Base-by-base conservation (phyloP, 2,888 invertebrate genomes). In the Lacanobia oleracea region DNA sequence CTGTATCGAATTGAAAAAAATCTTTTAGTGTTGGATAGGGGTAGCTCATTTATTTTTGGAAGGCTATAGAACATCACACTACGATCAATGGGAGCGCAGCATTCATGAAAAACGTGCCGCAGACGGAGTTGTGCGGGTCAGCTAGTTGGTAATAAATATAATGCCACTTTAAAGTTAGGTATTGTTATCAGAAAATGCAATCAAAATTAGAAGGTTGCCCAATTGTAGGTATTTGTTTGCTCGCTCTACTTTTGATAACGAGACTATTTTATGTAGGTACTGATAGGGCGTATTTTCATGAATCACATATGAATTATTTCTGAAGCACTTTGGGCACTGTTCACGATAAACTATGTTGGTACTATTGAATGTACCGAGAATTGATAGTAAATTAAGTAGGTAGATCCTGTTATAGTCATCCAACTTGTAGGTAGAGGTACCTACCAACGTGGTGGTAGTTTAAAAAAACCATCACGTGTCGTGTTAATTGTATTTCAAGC, bases 211-310 rank as follows among this genome's bases (percentile, higher is more conserved):
- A 88, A 86, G 88, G 89, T 92, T 92, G 87, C 89, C 87, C 87
- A 91, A 91, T 90, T 87, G 83, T 86, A 82, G 59, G 78, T 69
- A 81, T 73, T 72, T 88, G 88, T 88, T 90, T 88, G 87, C 87
- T 85, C 87, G 91, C 83, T 87, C 92, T 86, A 92, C 85, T 89
- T 92, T 88, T 89, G 90, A 91, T 91, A 90, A 89, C 83, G 84
- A 63, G 67, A 59, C 45, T 77, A 75, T 74, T 75, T 33, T 76
- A 66, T 74, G 62, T 60, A 51, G 51, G 54, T 60, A 72, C 67
- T 70, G 74, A 80, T 82, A 82, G 65, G 75, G 60, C 65, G 59
- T 51, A 79, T 76, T 67, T 80, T 77, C 51, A 79, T 83, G 83
- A 85, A 81, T 86, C 82, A 85, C 59, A 45, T 66, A 77, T 64